A percentile compares a stretch with the other conserved stretches of the same genome.
Conservation (phyloP, 2,888 invertebrate genomes). For the Girardia tigrina region DNA sequence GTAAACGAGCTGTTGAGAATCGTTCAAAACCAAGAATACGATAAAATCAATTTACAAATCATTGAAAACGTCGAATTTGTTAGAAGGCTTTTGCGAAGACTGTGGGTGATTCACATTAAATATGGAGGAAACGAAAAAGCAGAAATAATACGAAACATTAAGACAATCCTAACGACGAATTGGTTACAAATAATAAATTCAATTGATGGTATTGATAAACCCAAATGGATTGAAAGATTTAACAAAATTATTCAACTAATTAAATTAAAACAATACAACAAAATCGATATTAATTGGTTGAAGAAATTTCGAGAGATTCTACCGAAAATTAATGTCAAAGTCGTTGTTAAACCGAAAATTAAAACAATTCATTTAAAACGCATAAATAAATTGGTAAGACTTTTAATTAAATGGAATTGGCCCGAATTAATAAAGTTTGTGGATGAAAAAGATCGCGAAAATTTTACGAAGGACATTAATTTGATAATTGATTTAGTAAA, state of each 20-base stretch:
- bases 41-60: neutral
- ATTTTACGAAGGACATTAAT: neutral
- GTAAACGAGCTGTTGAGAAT: neutral
- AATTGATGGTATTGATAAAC: neutral
- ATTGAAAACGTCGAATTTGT: neutral
- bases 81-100: neutral
- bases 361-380: neutral
- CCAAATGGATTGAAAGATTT: neutral
- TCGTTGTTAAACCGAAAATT: neutral
- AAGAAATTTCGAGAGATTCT: neutral
- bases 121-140: conserved; percentile 12
- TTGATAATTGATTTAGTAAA: neutral
- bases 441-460: neutral
- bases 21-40: neutral
- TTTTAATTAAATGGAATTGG: conserved; percentile 8
- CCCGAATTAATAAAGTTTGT: neutral
- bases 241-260: neutral
- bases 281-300: neutral
- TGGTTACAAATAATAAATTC: neutral
- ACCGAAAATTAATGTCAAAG: neutral
- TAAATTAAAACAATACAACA: neutral
- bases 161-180: neutral
- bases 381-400: neutral
- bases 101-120: neutral
- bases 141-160: neutral